Evolutionary conservation across 1,140 invertebrate species (phyloP), one percentile per base, ranked within the genome.

Genomic region (Epicauta chinensis): DNA sequence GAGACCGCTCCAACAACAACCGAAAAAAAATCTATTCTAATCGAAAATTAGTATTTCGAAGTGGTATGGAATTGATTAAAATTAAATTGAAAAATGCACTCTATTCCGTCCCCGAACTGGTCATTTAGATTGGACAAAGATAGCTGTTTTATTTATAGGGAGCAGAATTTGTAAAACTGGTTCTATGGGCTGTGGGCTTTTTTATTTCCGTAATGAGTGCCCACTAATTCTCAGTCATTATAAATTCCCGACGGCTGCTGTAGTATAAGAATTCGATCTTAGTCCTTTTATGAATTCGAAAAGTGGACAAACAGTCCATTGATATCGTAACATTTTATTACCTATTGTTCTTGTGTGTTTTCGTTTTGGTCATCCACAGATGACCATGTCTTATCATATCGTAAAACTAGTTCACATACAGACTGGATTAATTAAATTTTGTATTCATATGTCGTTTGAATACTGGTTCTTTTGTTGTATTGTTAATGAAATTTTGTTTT

Each of bases 311-410:
- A 15, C 17, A 34, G 48, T 40, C 43, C 43, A 39, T 46, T 46
- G 51, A 53, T 53, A 53, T 53, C 51, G 56, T 55, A 55, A 56
- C 57, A 52, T 59, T 59, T 59, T 59, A 59, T 59, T 55, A 50
- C 50, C 57, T 49, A 59, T 59, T 59, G 57, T 59, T 59, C 47
- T 39, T 23, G 23, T 23, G 7, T 23, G n/a, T n/a, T n/a, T 23
- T 23, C 7, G 0, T 3, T 23, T 23, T 23, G 23, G 23, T 23
- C 23, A 23, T 23, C 7, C 4, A 5, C 23, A n/a, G 23, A 23
- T 23, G 23, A 23, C 23, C 23, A 23, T 23, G 23, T 23, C 23
- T 23, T 23, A 23, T 23, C 23, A 23, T 23, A 23, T 23, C 7
- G 23, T 2, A 23, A 23, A 23, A 23, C 23, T 23, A 23, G 23